Base-by-base conservation (phyloP, 1,140 invertebrate genomes). In the Sycobia sp. region DNA sequence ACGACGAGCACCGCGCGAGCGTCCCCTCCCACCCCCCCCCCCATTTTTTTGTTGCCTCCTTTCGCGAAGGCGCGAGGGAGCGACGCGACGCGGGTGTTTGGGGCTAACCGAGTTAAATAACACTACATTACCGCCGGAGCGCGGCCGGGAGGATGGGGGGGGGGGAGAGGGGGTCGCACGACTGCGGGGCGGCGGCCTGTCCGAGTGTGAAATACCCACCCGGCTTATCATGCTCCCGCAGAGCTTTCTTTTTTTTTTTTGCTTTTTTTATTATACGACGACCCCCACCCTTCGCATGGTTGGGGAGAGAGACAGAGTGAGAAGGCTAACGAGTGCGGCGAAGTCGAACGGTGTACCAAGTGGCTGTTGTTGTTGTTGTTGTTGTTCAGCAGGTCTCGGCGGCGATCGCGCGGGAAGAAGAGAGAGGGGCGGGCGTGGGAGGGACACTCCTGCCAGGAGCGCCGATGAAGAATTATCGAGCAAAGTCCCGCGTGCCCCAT, bases 131-230 rank as follows among this genome's bases (percentile, higher is more conserved):
- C 70, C 78, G 74, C 74, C 73, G 58, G 36, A 44, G 69, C 11
- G 18, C 71, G 71, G 18, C 18, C 73, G 71, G 71, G n/a, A n/a
- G n/a, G n/a, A n/a, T n/a, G n/a, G n/a, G n/a, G n/a, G n/a, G n/a
- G n/a, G n/a, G n/a, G n/a, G n/a, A n/a, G n/a, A n/a, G n/a, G n/a
- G n/a, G n/a, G n/a, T n/a, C n/a, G n/a, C n/a, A n/a, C n/a, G n/a
- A n/a, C n/a, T n/a, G n/a, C n/a, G n/a, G n/a, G n/a, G n/a, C n/a
- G n/a, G n/a, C n/a, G 69, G 69, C 47, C 65, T 78, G 79, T 73
- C 77, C 77, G 73, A 80, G 79, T 81, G 80, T 81, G 78, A 82
- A 82, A 82, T 81, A 80, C 77, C 73, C 73, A 75, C n/a, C 54
- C 55, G 72, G 78, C 79, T 81, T 81, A 82, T 82, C 79, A 75